A percentile compares a stretch with the other conserved stretches of the same genome.
Evolutionary conservation across 2,113 vertebrate species (phyloP).

Genomic region (Hippocampus guttulatus): DNA sequence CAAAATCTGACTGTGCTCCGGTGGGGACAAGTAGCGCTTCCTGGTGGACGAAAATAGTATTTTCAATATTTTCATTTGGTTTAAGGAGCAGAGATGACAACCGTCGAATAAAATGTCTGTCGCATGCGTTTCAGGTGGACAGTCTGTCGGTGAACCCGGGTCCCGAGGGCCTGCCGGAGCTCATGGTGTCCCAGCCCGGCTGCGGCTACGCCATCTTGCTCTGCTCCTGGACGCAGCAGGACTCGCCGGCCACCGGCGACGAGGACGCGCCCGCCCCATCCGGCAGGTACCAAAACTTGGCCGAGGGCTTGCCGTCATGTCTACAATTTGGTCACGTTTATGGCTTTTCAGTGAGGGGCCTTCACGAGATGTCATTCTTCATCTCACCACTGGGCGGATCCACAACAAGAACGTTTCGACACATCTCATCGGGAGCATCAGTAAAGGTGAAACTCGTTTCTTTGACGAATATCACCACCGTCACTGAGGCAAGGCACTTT

Average conservation of each 20-base stretch:
- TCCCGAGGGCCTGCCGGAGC: constrained; percentile 80
- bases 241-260: constrained; percentile 13
- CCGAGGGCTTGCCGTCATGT: neutral
- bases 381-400: constrained; percentile 90
- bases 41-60: neutral
- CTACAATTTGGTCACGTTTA: neutral
- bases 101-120: neutral
- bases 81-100: neutral
- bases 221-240: constrained; percentile 85
- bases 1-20: too few relatives aligned
- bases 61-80: too few relatives aligned
- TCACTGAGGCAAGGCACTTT: too few relatives aligned
- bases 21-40: neutral
- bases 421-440: constrained; percentile 91
- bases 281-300: constrained; percentile 32
- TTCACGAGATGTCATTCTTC: constrained; percentile 82
- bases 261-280: constrained; percentile 61
- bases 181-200: constrained; percentile 97
- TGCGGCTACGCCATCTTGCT: constrained; percentile 90
- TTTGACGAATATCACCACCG: too few relatives aligned
- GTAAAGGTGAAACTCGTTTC: constrained; percentile 62
- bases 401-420: constrained; percentile 99
- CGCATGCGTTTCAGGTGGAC: constrained; percentile 78
- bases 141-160: constrained; percentile 90
- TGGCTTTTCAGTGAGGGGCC: constrained; percentile 72